These are phyloP conservation scores for Hoplodrina blanda DNA, from an alignment of 2,888 invertebrate species.

Conservation along the genomic window DNA sequence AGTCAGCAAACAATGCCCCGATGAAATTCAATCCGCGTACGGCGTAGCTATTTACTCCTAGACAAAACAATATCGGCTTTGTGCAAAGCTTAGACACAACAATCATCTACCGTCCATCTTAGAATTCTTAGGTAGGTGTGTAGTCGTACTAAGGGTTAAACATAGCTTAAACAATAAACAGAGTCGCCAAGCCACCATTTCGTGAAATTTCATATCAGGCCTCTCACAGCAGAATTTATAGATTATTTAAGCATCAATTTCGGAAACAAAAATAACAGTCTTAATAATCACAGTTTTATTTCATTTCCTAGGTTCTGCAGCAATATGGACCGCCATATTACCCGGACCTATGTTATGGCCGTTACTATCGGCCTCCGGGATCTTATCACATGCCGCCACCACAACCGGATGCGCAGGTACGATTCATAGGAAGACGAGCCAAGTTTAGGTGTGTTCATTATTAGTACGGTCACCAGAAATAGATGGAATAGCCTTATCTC, in stretches of 20 bases:
- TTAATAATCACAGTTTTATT: not conserved
- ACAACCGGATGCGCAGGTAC: constrained; percentile 84
- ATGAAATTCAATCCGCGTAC: constrained; percentile 9
- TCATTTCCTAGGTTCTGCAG: constrained; percentile 80
- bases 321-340: constrained; percentile 87
- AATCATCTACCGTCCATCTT: constrained; percentile 17
- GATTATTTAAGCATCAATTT: not conserved
- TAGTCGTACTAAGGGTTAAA: not conserved
- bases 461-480: not conserved
- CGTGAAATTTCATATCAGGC: not conserved
- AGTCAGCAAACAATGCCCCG: not conserved
- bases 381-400: constrained; percentile 89
- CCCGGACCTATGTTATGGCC: constrained; percentile 86
- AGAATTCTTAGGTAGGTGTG: no score
- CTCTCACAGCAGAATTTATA: not conserved
- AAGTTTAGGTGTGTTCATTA: not conserved
- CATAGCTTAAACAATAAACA: not conserved
- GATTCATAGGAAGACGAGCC: not conserved
- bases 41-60: constrained; percentile 9
- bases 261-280: not conserved
- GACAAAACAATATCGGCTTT: constrained; percentile 15
- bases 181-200: not conserved
- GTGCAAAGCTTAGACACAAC: constrained; percentile 20
- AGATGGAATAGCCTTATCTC: not conserved
- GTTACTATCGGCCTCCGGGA: constrained; percentile 86